Percentiles rank a stretch among this genome's conserved stretches.
Conservation (phyloP, 2,113 vertebrate genomes). For the Uropsilus gracilis region DNA sequence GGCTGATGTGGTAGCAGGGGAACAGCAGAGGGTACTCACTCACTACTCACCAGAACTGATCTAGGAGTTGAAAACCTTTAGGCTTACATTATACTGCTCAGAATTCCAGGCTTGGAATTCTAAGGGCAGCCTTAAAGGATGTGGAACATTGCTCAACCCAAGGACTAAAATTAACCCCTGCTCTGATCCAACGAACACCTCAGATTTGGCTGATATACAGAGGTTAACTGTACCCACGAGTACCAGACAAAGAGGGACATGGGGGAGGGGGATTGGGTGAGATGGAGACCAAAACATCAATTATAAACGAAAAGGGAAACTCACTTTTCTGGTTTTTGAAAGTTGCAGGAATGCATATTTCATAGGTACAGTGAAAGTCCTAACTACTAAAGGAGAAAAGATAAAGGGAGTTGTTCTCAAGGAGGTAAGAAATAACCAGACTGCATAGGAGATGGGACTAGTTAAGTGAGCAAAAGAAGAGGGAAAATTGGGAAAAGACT, state of each 20-base stretch:
- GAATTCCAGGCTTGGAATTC: background rate
- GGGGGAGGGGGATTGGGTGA: background rate
- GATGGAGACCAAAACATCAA: background rate
- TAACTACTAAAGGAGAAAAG: conserved; percentile 28
- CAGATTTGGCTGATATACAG: background rate
- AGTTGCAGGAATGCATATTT: background rate
- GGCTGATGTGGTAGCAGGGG: background rate
- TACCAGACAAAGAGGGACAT: conserved; percentile 1
- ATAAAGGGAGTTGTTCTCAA: background rate
- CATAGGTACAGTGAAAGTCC: background rate
- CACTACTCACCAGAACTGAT: background rate
- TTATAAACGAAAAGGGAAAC: conserved; percentile 33
- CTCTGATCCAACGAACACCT: background rate
- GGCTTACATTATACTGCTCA: background rate
- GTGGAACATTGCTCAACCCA: background rate
- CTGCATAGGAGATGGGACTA: background rate
- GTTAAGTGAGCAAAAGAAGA: background rate
- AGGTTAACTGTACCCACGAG: background rate
- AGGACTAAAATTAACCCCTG: background rate
- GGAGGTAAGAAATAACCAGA: background rate
- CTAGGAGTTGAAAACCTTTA: conserved; percentile 19
- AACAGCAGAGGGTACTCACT: background rate
- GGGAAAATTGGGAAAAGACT: background rate
- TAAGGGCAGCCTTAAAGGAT: conserved; percentile 32
- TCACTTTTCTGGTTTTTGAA: conserved; percentile 1